These are phyloP conservation scores for Eleutherodactylus coqui DNA, from an alignment of 2,797 vertebrate species.

Conservation along the genomic window DNA sequence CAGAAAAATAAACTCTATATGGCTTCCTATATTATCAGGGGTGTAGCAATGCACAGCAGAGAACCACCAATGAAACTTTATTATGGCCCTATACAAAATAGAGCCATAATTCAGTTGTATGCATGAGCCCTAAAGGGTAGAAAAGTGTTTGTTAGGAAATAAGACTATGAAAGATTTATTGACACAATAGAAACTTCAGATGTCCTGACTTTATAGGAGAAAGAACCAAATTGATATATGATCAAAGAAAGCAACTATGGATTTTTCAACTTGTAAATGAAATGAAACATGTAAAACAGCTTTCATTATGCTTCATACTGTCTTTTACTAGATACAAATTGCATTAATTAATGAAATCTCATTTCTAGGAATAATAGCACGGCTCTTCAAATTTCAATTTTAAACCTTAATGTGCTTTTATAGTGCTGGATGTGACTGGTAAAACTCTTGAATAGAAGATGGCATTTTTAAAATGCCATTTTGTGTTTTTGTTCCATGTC, in stretches of 20 bases:
- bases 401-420: slow-evolving; percentile 2
- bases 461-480: slow-evolving; percentile 19
- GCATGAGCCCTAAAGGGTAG: too few relatives aligned
- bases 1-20: too few relatives aligned
- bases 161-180: too few relatives aligned
- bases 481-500: slow-evolving; percentile 30
- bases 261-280: neutral
- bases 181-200: too few relatives aligned
- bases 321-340: neutral
- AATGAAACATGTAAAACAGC: neutral
- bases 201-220: neutral
- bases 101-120: too few relatives aligned
- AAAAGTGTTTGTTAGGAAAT: too few relatives aligned
- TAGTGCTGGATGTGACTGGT: slow-evolving; percentile 1
- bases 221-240: neutral
- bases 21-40: too few relatives aligned
- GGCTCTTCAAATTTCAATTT: neutral
- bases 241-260: neutral
- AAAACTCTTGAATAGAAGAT: slow-evolving; percentile 1
- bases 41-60: too few relatives aligned
- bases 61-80: too few relatives aligned
- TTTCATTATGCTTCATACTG: neutral
- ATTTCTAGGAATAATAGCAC: neutral
- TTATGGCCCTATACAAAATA: too few relatives aligned
- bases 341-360: neutral